Evolutionary conservation across 2,113 vertebrate genomes (phyloP).

Genomic region (Anser brachyrhynchus): DNA sequence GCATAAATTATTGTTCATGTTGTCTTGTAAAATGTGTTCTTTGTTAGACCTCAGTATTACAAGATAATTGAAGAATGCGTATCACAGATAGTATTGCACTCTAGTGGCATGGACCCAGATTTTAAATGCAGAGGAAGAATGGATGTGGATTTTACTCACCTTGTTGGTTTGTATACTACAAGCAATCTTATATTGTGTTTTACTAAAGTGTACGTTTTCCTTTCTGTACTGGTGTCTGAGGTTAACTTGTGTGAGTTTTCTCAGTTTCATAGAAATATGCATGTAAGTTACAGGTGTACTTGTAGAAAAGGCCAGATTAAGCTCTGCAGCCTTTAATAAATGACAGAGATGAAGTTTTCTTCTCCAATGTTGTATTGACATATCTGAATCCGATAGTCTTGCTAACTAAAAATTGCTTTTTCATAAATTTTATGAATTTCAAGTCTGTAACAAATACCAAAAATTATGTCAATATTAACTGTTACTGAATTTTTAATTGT

Average conservation of each 20-base stretch:
- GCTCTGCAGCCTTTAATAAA: background rate
- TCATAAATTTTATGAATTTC: background rate
- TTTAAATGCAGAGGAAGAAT: constrained; percentile 91
- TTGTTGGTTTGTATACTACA: constrained; percentile 83
- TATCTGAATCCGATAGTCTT: background rate
- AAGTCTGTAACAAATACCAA: background rate
- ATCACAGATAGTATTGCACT: constrained; percentile 93
- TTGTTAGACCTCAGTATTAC: constrained; percentile 93
- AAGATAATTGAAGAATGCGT: constrained; percentile 97
- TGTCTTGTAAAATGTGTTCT: background rate
- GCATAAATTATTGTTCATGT: background rate
- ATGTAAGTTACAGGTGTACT: background rate
- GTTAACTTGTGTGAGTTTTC: background rate
- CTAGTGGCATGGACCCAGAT: constrained; percentile 93
- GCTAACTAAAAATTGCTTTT: background rate
- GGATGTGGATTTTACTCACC: constrained; percentile 91
- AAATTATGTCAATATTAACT: background rate
- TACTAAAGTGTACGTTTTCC: background rate
- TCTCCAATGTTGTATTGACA: background rate
- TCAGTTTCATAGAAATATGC: background rate
- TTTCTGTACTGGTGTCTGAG: background rate
- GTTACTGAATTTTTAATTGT: background rate
- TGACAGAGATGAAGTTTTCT: background rate
- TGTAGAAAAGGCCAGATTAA: background rate
- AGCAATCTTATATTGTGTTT: background rate